Conservation (phyloP, 2,888 invertebrate species). For the Sympetrum striolatum region DNA sequence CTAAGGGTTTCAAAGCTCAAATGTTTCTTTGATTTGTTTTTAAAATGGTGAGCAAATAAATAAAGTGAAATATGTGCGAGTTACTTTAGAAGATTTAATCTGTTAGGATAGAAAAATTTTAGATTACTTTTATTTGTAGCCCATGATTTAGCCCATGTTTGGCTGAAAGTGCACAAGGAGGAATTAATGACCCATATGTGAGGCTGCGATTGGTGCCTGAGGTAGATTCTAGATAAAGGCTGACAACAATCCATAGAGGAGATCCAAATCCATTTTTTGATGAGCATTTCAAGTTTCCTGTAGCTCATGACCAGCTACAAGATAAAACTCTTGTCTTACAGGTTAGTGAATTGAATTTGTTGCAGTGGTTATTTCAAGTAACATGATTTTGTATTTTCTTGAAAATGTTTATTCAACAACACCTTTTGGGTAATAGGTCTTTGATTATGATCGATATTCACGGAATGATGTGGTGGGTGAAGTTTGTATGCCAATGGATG, state of each 20-base stretch:
- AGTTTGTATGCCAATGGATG: conserved; percentile 77
- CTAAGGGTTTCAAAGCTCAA: no score
- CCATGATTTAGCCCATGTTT: no score
- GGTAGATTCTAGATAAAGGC: conserved; percentile 83
- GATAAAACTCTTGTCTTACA: conserved; percentile 80
- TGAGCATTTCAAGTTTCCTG: conserved; percentile 91
- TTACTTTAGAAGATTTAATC: no score
- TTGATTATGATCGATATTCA: conserved; percentile 75
- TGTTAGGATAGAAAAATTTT: not conserved
- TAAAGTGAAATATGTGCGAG: no score
- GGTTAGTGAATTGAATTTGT: conserved; percentile 57
- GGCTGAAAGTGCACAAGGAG: conserved; percentile 82
- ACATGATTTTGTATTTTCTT: not conserved
- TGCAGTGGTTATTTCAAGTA: not conserved
- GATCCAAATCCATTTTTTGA: conserved; percentile 88
- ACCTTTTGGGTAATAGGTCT: conserved; percentile 57
- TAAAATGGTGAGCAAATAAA: no score
- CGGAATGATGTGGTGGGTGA: conserved; percentile 89
- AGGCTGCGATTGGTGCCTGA: conserved; percentile 80
- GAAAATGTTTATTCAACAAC: not conserved
- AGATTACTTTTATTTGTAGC: conserved; percentile 62
- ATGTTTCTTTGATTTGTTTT: no score
- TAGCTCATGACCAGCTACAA: conserved; percentile 84
- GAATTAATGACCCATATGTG: conserved; percentile 90
- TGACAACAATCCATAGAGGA: conserved; percentile 83